phyloP scores from a whole-genome alignment of 2,888 invertebrate genomes.

The Gastrophysa polygoni region DNA sequence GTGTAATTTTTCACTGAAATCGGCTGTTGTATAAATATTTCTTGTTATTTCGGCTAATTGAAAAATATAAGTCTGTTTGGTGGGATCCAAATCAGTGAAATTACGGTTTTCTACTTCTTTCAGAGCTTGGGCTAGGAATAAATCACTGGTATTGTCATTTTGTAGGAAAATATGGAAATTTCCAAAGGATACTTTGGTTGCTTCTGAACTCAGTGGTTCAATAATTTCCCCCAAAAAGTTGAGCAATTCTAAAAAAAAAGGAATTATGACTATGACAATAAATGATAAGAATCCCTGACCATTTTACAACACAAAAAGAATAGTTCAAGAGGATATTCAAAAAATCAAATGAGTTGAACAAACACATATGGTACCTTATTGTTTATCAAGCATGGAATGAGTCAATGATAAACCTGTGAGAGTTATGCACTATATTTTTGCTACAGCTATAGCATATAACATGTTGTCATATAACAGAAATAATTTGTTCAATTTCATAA shows the following conservation, averaged over 20 bases:
- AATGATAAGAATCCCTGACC: too few species aligned
- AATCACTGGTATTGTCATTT: conserved; percentile 48
- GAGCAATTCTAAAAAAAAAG: conserved; percentile 51
- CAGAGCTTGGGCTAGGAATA: conserved; percentile 48
- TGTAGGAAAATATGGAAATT: conserved; percentile 54
- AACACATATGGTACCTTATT: too few species aligned
- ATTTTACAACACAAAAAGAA: too few species aligned
- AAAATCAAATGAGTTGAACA: too few species aligned
- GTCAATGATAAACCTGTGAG: too few species aligned
- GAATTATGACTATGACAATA: too few species aligned
- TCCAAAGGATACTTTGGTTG: conserved; percentile 47
- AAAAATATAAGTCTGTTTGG: conserved; percentile 45
- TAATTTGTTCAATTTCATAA: too few species aligned
- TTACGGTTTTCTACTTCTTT: conserved; percentile 48
- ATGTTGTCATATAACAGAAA: too few species aligned
- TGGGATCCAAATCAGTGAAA: conserved; percentile 43
- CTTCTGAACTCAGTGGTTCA: conserved; percentile 42
- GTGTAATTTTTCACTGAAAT: conserved; percentile 49
- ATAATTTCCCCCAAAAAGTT: conserved; percentile 50
- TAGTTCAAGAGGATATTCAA: too few species aligned
- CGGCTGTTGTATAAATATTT: conserved; percentile 46
- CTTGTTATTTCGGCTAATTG: conserved; percentile 49
- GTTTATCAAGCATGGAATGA: too few species aligned
- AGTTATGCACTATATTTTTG: too few species aligned
- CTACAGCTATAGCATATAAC: too few species aligned